A percentile compares a stretch with the other conserved stretches of the same genome.
Evolutionary conservation across 53 echinoderm and acorn worm genomes (phyloP).

Genomic region (Henricia sp.): DNA sequence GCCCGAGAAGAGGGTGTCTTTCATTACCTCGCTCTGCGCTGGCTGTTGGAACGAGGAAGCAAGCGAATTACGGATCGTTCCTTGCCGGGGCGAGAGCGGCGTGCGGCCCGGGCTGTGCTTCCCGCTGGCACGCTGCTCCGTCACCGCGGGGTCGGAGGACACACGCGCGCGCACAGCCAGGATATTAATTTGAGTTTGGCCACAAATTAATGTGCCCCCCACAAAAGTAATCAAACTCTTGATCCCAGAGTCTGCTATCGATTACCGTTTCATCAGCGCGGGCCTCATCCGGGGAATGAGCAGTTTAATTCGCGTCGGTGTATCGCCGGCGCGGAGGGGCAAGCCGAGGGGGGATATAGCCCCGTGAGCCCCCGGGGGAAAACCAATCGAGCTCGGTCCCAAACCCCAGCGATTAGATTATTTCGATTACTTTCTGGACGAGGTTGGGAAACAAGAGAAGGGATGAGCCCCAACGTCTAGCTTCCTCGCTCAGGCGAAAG

Average conservation of each 20-base stretch:
- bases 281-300: conserved; percentile 52
- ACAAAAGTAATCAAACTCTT: conserved; percentile 62
- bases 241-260: conserved; percentile 59
- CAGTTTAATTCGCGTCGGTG: conserved; percentile 57
- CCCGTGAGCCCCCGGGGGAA: conserved; percentile 25
- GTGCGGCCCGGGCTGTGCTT: conserved; percentile 19
- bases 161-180: conserved; percentile 28
- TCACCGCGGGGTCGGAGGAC: conserved; percentile 57
- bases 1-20: conserved; percentile 19
- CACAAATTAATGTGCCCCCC: conserved; percentile 62
- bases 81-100: conserved; percentile 25
- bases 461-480: conserved; percentile 51
- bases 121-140: conserved; percentile 35
- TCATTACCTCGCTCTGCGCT: conserved; percentile 46
- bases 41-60: no score
- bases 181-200: conserved; percentile 63
- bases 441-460: conserved; percentile 49
- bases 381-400: conserved; percentile 48
- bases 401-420: conserved; percentile 51
- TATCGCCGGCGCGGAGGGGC: conserved; percentile 56
- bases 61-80: conserved; percentile 30
- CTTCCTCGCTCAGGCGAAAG: not conserved
- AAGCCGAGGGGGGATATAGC: conserved; percentile 51
- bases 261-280: conserved; percentile 59
- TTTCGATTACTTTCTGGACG: conserved; percentile 51